Base-by-base conservation (phyloP, 2,113 vertebrate genomes). In the Microtus ochrogaster region DNA sequence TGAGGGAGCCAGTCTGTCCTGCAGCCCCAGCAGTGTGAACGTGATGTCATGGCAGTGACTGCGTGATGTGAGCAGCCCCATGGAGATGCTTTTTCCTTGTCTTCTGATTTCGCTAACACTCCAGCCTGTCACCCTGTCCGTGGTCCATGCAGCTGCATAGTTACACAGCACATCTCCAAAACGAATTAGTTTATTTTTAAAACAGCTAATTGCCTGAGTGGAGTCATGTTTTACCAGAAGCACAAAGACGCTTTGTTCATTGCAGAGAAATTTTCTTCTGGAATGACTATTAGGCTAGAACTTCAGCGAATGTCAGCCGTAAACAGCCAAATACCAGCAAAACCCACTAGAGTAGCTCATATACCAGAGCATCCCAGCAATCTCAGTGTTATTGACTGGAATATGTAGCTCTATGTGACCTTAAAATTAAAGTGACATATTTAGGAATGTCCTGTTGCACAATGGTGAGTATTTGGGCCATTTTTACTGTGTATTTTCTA, bases 111-210 rank as follows among this genome's bases (percentile, higher is more conserved):
- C 90, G 58, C 96, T 77, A 96, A 91, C 89, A 65, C 68, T 89
- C 14, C 76, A 91, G 92, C 96, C 94, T 95, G 95, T 94, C 91
- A 77, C 96, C 77, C 87, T 84, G 94, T 90, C 97, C 95, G 90
- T 95, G 98, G 96, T 92, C 97, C 94, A 94, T 96, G 98, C 97
- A 97, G 97, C 97, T 98, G 97, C 97, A 93, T 96, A 97, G 96
- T 97, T 97, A 97, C 89, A 97, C 96, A 95, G 94, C 96, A 93
- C 94, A 96, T 97, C 96, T 96, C 95, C 96, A 97, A 97, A 97
- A 97, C 97, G 97, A 97, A 97, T 98, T 98, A 97, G 98, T 97
- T 97, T 97, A 97, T 98, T 98, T 97, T 97, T 97, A 96, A 97
- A 98, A 97, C 96, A 97, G 97, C 89, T 97, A 97, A 97, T 97